A percentile compares a stretch with the other conserved stretches of the same genome.
Conservation (phyloP, 2,888 invertebrate species). For the Scaptomyza tumidula region DNA sequence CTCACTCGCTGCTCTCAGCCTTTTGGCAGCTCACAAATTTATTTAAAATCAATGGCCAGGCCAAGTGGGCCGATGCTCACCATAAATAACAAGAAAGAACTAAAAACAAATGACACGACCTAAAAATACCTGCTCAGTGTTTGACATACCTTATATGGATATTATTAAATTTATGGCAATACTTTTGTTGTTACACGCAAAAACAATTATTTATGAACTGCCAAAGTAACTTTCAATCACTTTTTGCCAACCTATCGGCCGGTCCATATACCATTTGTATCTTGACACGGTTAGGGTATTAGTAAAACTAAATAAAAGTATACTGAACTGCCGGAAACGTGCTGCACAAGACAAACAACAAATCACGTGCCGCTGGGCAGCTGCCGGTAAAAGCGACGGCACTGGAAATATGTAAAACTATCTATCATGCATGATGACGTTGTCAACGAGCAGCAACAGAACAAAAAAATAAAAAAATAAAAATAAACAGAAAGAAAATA, state of each 20-base stretch:
- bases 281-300: constrained; percentile 23
- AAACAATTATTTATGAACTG: constrained; percentile 1
- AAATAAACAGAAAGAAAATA: constrained; percentile 8
- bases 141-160: background rate
- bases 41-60: constrained; percentile 74
- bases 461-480: constrained; percentile 9
- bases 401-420: constrained; percentile 76
- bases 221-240: background rate
- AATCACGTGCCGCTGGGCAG: constrained; percentile 75
- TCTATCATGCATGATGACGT: constrained; percentile 76
- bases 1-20: constrained; percentile 20
- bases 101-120: constrained; percentile 16
- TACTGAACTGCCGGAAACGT: constrained; percentile 61
- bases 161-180: background rate
- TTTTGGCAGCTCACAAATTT: constrained; percentile 64
- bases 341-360: constrained; percentile 77
- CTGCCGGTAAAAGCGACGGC: constrained; percentile 57
- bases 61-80: constrained; percentile 41
- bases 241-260: background rate
- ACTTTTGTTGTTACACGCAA: background rate
- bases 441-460: constrained; percentile 54
- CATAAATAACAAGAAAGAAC: constrained; percentile 67
- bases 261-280: background rate
- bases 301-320: constrained; percentile 65
- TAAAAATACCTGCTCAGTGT: constrained; percentile 1